Evolutionary conservation across 2,113 vertebrate genomes (phyloP).

Genomic region (Murina feae): DNA sequence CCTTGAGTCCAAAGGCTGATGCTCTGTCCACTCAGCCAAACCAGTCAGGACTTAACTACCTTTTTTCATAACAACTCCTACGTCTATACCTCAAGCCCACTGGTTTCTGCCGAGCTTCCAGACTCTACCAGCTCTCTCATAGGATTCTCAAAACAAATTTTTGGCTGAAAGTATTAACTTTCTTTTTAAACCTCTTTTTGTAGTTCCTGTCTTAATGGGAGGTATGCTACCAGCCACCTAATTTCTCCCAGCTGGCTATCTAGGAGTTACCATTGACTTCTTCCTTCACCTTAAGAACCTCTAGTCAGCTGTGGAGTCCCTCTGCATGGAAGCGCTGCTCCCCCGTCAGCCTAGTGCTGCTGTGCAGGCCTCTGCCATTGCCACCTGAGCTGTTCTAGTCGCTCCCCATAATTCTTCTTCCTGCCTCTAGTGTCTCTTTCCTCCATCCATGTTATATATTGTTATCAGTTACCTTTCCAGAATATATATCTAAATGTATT

Average conservation of each 20-base stretch:
- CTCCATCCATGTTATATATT: not conserved
- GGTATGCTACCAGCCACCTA: not conserved
- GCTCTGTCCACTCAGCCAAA: too few species aligned
- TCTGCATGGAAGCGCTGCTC: not conserved
- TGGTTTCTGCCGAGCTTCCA: not conserved
- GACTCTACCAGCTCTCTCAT: not conserved
- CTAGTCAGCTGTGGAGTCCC: not conserved
- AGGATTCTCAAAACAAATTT: slow-evolving; percentile 27
- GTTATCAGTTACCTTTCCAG: not conserved
- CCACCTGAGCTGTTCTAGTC: not conserved
- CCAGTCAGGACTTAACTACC: too few species aligned
- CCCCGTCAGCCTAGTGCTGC: not conserved
- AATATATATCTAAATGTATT: not conserved
- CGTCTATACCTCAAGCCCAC: not conserved
- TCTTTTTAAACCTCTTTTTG: not conserved
- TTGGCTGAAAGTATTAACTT: not conserved
- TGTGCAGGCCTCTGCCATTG: not conserved
- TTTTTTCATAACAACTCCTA: not conserved
- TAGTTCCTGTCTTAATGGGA: not conserved
- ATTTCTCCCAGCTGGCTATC: not conserved
- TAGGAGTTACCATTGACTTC: not conserved
- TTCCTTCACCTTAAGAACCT: not conserved
- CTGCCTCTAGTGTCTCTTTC: not conserved
- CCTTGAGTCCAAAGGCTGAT: too few species aligned
- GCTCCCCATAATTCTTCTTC: not conserved